Evolutionary conservation across 1,140 invertebrate species (phyloP).

Genomic region (Nomia melanderi): DNA sequence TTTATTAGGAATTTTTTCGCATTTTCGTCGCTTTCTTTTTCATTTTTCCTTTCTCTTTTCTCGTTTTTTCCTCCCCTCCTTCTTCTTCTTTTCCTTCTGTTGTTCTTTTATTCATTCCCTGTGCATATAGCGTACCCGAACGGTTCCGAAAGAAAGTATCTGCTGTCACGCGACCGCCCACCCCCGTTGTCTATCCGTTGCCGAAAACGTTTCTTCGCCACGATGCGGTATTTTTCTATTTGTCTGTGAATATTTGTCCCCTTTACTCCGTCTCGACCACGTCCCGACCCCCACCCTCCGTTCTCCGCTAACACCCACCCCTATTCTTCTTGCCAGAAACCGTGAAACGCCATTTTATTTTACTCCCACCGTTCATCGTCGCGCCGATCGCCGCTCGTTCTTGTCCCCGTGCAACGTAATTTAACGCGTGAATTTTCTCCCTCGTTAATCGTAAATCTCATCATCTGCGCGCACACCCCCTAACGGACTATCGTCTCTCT

Average conservation of each 20-base stretch:
- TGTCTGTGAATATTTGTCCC: slow-evolving; percentile 48
- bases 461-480: slow-evolving; percentile 42
- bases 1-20: slow-evolving; percentile 70
- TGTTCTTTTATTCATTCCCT: slow-evolving; percentile 32
- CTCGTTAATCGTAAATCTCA: slow-evolving; percentile 46
- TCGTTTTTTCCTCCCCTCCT: slow-evolving; percentile 31
- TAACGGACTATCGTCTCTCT: slow-evolving; percentile 40
- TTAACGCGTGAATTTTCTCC: slow-evolving; percentile 76
- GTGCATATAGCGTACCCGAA: slow-evolving; percentile 14
- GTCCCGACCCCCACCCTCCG: too few relatives aligned
- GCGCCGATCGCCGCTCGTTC: slow-evolving; percentile 60
- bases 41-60: slow-evolving; percentile 42
- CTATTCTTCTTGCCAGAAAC: neutral
- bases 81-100: slow-evolving; percentile 36
- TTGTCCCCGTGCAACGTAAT: slow-evolving; percentile 74
- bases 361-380: slow-evolving; percentile 32
- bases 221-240: slow-evolving; percentile 46
- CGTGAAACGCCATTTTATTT: slow-evolving; percentile 1
- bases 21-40: slow-evolving; percentile 54
- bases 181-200: neutral
- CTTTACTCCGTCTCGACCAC: neutral
- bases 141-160: slow-evolving; percentile 58
- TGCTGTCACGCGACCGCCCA: slow-evolving; percentile 21
- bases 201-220: slow-evolving; percentile 3
- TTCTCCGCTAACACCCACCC: too few relatives aligned